Conservation (phyloP, 2,113 vertebrate species). For the Paradoxurus hermaphroditus region DNA sequence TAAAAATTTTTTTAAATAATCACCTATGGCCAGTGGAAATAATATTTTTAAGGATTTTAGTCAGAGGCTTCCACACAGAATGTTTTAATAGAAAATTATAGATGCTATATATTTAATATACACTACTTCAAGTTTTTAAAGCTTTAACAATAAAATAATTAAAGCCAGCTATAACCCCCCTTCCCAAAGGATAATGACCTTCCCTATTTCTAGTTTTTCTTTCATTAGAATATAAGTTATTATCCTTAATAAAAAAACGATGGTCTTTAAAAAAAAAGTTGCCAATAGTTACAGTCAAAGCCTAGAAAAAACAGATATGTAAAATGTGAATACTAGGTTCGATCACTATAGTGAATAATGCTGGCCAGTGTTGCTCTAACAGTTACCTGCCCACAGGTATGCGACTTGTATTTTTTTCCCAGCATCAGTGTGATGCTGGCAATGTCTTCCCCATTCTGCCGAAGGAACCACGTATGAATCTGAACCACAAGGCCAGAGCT, state of each 20-base stretch:
- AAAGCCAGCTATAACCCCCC: background rate
- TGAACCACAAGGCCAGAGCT: background rate
- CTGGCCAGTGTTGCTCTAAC: background rate
- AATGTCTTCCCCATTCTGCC: background rate
- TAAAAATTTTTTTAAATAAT: background rate
- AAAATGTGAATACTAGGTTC: background rate
- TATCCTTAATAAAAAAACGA: background rate
- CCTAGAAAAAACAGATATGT: background rate
- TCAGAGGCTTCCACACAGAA: slow-evolving; percentile 16
- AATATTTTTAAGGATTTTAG: slow-evolving; percentile 25
- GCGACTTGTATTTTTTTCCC: background rate
- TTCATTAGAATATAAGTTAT: background rate
- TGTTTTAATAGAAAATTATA: slow-evolving; percentile 27
- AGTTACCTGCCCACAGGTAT: background rate
- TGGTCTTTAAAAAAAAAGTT: background rate
- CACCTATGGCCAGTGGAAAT: background rate
- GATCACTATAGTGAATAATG: background rate
- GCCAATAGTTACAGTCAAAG: background rate
- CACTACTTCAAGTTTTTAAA: background rate
- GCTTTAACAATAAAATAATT: slow-evolving; percentile 5
- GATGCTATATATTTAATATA: background rate
- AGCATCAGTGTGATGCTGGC: background rate
- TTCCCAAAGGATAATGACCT: background rate
- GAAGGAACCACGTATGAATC: background rate
- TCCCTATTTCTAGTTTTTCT: background rate